Evolutionary conservation across 2,888 invertebrate species (phyloP).

Genomic region (Cryptocephalus moraei): DNA sequence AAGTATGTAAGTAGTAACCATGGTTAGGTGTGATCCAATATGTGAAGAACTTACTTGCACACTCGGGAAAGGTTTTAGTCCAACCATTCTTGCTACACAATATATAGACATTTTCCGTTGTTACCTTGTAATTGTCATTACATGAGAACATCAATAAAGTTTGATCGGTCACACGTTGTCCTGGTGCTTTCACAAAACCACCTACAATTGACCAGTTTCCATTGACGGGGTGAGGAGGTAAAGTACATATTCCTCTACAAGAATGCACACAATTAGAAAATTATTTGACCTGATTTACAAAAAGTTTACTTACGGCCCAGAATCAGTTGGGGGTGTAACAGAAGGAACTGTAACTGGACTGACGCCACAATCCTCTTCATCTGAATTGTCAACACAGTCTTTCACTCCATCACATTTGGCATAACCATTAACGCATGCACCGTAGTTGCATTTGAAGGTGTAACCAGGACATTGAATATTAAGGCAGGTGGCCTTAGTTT

Average conservation of each 20-base stretch:
- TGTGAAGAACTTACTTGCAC: neutral
- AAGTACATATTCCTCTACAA: slow-evolving; percentile 10
- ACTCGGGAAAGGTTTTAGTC: neutral
- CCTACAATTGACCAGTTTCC: slow-evolving; percentile 17
- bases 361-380: slow-evolving; percentile 31
- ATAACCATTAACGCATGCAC: slow-evolving; percentile 34
- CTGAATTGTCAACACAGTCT: slow-evolving; percentile 44
- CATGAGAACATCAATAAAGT: neutral
- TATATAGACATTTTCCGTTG: neutral
- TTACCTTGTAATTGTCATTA: neutral
- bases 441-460: slow-evolving; percentile 26
- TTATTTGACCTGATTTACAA: neutral
- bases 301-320: neutral
- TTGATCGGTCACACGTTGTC: neutral
- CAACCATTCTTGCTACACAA: neutral
- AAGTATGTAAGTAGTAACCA: too few species aligned
- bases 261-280: neutral
- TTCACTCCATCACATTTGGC: slow-evolving; percentile 42
- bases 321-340: slow-evolving; percentile 1
- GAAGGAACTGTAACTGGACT: neutral
- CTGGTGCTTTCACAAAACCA: neutral
- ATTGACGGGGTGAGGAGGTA: slow-evolving; percentile 20
- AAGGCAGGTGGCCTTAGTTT: slow-evolving; percentile 19
- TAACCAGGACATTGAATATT: slow-evolving; percentile 21
- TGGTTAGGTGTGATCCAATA: too few species aligned